phyloP scores from a whole-genome alignment of 2,113 vertebrate genomes.

The Syngnathus typhle region DNA sequence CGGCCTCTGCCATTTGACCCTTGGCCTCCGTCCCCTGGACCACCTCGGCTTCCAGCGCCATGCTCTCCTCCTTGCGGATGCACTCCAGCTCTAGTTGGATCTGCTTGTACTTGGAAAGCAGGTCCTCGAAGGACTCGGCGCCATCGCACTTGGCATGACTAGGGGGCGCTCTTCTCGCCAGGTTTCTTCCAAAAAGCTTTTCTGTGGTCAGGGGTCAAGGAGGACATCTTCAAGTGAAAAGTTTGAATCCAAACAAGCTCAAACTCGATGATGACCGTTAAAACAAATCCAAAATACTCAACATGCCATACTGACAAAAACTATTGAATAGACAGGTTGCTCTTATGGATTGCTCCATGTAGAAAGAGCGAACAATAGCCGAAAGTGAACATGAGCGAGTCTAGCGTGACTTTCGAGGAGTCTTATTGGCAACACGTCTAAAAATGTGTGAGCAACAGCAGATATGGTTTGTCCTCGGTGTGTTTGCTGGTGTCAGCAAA shows the following conservation, averaged over 20 bases:
- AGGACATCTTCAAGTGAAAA: background rate
- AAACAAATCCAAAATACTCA: background rate
- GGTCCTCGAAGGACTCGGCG: constrained; percentile 90
- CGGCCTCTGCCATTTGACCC: constrained; percentile 15
- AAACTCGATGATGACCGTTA: background rate
- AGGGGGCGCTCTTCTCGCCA: constrained; percentile 73
- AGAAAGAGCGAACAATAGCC: too few species aligned
- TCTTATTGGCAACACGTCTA: too few species aligned
- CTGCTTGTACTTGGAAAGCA: constrained; percentile 92
- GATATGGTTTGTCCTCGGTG: too few species aligned
- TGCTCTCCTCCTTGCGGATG: constrained; percentile 91
- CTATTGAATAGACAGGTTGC: too few species aligned
- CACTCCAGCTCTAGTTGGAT: constrained; percentile 94
- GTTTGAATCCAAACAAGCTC: background rate
- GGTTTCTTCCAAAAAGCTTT: constrained; percentile 74
- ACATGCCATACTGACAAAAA: too few species aligned
- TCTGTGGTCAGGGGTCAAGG: constrained; percentile 65
- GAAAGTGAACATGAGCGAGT: too few species aligned
- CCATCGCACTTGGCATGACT: constrained; percentile 70
- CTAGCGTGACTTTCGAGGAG: too few species aligned
- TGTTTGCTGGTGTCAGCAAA: background rate
- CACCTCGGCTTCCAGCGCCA: constrained; percentile 75
- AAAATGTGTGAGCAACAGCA: too few species aligned
- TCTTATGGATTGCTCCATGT: too few species aligned
- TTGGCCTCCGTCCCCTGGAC: constrained; percentile 56